Base-by-base conservation (phyloP, 2,888 invertebrate genomes). In the Sabatieria punctata region DNA sequence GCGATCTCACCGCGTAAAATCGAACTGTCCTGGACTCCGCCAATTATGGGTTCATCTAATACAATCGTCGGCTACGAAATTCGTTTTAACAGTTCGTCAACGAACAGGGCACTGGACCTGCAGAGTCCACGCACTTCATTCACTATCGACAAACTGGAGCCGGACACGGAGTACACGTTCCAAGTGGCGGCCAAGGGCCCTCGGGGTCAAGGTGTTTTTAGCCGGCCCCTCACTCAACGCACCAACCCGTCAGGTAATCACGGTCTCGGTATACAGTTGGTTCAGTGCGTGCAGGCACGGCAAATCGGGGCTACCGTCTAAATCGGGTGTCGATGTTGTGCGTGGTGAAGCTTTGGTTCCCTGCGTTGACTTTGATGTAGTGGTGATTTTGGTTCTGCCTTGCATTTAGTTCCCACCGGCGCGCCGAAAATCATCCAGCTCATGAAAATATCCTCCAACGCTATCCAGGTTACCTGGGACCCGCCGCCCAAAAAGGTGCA, bases 81-180 rank as follows among this genome's bases (percentile, higher is more conserved):
- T 23, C 91, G 89, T 68, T 93, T 88, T 85, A 95, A 93, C 54
- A 65, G 66, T 6, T 48, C 55, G 46, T 11, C 30, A 11, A 11
- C 30, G 15, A 30, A 11, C 30, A 30, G 15, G 15, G 64, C n/a
- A 47, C 45, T 58, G 44, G 54, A 53, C 36, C 43, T 59, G 51
- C 55, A 57, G 15, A 54, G 55, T 38, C 52, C 56, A 19, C 50
- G 52, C 30, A 55, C 57, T 48, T 57, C 56, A 48, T 55, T 57
- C 73, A 82, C 81, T 22, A 75, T 95, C 59, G 81, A 80, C 57
- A 83, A 83, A 46, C 76, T 97, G 39, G 86, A 88, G 67, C 93
- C 95, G 27, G 85, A 91, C 73, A 93, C 91, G 13, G 71, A 86
- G 57, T 97, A 95, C 75, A 86, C 85, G 72, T 83, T 95, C 61